phyloP scores from a whole-genome alignment of 2,797 vertebrate species.

The Pelochelys cantorii region DNA sequence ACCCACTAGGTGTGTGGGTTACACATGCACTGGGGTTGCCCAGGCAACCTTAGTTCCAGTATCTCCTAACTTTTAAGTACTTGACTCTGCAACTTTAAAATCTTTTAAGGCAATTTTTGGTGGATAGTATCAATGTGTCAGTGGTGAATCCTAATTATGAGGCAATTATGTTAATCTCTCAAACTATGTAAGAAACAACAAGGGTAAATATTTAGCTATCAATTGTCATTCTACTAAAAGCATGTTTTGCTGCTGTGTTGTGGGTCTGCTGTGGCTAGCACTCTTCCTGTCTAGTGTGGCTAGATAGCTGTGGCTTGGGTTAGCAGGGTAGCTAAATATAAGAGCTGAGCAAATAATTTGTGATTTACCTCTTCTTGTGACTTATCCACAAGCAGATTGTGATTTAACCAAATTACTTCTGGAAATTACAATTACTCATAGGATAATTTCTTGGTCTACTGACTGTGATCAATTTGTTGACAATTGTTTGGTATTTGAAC shows the following conservation, averaged over 20 bases:
- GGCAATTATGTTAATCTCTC: conserved; percentile 20
- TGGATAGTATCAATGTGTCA: neutral
- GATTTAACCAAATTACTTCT: no score
- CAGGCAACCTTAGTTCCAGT: neutral
- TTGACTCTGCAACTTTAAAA: conserved; percentile 1
- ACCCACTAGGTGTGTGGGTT: no score
- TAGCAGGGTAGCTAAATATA: neutral
- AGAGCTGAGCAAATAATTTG: neutral
- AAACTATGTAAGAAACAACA: neutral
- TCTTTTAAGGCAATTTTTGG: neutral
- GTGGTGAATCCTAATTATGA: conserved; percentile 33
- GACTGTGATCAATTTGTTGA: neutral
- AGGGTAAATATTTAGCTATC: neutral
- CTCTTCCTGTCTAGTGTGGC: neutral
- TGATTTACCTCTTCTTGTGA: neutral
- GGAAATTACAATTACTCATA: neutral
- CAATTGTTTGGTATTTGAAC: neutral
- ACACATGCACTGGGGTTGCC: neutral
- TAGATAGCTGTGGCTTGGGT: neutral
- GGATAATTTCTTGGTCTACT: neutral
- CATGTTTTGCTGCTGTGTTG: neutral
- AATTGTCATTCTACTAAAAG: neutral
- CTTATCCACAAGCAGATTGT: neutral
- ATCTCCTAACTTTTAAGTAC: neutral
- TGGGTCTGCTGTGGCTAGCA: neutral